These are phyloP conservation scores for Phalloptychus januarius DNA, from an alignment of 2,797 vertebrate genomes.

Conservation along the genomic window DNA sequence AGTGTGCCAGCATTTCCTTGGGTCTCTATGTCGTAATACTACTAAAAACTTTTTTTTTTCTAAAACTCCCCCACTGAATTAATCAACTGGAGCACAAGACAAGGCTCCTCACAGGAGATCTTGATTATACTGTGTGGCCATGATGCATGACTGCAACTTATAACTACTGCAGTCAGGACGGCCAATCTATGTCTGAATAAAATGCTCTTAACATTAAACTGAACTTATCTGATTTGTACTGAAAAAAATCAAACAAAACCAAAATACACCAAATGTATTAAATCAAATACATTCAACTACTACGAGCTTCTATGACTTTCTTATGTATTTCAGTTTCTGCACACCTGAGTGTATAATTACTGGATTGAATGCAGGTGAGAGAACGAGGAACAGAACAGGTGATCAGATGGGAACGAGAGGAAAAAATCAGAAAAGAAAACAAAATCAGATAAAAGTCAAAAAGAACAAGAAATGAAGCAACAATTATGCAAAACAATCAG, in stretches of 20 bases:
- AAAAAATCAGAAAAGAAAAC: background rate
- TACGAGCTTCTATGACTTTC: no score
- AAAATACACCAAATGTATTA: background rate
- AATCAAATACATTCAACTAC: no score
- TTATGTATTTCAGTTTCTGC: no score
- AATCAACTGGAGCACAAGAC: background rate
- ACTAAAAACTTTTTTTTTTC: background rate
- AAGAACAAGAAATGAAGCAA: background rate
- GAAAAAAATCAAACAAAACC: background rate
- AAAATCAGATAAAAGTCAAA: background rate
- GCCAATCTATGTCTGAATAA: background rate
- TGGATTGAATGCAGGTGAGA: conserved; percentile 3
- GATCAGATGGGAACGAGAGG: background rate
- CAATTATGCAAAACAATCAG: background rate
- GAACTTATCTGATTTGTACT: background rate
- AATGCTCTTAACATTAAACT: background rate
- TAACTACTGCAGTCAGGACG: background rate
- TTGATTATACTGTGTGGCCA: background rate
- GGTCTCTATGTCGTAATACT: background rate
- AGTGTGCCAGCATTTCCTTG: background rate
- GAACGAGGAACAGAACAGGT: background rate
- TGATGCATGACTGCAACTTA: background rate
- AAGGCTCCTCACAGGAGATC: background rate
- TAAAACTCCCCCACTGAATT: background rate
- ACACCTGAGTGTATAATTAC: background rate